phyloP scores from a whole-genome alignment of 2,113 vertebrate species.

The Tetrao urogallus region DNA sequence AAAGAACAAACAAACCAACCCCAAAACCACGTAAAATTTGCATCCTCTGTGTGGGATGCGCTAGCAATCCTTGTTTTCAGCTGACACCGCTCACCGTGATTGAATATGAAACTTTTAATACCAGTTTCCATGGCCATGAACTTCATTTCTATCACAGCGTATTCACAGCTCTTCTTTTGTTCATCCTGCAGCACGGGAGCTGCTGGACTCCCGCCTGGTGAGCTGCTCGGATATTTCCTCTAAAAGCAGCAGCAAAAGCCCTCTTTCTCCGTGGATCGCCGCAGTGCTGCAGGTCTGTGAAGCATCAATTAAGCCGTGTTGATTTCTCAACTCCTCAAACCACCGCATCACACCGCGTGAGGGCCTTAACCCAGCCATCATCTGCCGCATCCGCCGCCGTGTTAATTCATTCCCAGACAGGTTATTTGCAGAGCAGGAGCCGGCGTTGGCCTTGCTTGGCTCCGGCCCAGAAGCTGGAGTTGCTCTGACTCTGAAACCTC shows the following conservation, averaged over 20 bases:
- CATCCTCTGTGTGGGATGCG: background rate
- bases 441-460: background rate
- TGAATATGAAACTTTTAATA: conserved; percentile 20
- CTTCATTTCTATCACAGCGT: background rate
- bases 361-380: conserved; percentile 19
- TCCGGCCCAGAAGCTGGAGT: background rate
- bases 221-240: conserved; percentile 1
- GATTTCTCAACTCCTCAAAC: background rate
- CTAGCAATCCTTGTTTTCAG: background rate
- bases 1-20: background rate
- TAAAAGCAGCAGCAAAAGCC: background rate
- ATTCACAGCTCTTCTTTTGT: conserved; percentile 20
- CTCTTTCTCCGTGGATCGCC: background rate
- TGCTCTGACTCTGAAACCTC: conserved; percentile 4
- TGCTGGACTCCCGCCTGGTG: conserved; percentile 17
- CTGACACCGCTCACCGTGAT: background rate
- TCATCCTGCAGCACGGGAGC: background rate
- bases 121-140: conserved; percentile 29
- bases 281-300: background rate
- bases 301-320: conserved; percentile 52
- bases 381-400: background rate
- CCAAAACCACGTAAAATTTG: background rate
- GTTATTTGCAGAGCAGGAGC: background rate
- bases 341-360: background rate
- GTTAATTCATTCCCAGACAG: background rate